Evolutionary conservation across 2,888 invertebrate genomes (phyloP), one percentile per base, ranked within the genome.

Genomic region (Mythimna impura): DNA sequence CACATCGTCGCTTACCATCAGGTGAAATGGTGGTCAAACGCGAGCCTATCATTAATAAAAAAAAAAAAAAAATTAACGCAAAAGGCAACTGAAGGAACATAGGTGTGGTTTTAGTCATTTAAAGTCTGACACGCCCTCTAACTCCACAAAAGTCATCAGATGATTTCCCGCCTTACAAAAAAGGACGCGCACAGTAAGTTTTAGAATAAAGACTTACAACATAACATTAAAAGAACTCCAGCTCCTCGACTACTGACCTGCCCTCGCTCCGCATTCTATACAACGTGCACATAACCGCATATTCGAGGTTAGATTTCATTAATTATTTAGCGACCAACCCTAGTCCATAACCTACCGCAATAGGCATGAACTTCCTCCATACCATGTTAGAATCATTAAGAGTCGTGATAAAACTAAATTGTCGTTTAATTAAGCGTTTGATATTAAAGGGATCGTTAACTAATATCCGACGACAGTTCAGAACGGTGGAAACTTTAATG

Each of bases 221-320:
- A 71, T 61, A 54, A 70, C n/a, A 66, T 30, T 43, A 55, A 60
- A 62, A 47, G 34, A 55, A 47, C 14, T 55, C 40, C 30, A 80
- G 43, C 60, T 63, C 72, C 43, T n/a, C 30, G 66, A 80, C 40
- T 72, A 55, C 30, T 55, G 80, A 82, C 83, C 83, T 40, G 79
- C 36, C 80, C 83, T 80, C 69, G 80, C 83, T 65, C 80, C 70
- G 70, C 43, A 78, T 80, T 73, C 57, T 7, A 40, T n/a, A 22
- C 50, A 62, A 43, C 55, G 30, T 57, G 52, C 65, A 66, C 50
- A 52, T 73, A 67, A 52, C 83, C 60, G 80, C 71, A 74, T 66
- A 47, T 66, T 55, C 62, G 58, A 79, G 80, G 73, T 60, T 79
- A 66, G 54, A 25, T 66, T 82, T 71, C 30, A 78, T 78, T 82